Conservation (phyloP, 2,888 invertebrate genomes). For the Epinotia brunnichana region DNA sequence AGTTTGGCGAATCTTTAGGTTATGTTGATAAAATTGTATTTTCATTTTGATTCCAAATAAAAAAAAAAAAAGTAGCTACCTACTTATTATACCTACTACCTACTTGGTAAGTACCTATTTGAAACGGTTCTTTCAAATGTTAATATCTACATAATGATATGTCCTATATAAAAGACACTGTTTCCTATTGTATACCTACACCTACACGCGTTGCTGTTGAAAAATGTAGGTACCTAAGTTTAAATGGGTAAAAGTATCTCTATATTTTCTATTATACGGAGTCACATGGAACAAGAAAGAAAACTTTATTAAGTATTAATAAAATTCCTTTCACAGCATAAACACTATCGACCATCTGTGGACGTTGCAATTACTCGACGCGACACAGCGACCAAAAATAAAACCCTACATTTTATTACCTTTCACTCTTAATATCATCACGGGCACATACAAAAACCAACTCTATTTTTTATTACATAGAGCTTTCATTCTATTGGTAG, state of each 20-base stretch:
- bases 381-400: conserved; percentile 55
- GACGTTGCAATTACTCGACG: conserved; percentile 29
- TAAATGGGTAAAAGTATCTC: no score
- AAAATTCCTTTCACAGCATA: background rate
- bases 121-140: no score
- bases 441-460: conserved; percentile 48
- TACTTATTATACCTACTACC: no score
- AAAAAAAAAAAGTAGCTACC: no score
- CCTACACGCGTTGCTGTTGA: background rate
- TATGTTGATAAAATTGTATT: no score
- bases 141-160: background rate
- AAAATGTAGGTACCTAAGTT: no score
- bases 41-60: no score
- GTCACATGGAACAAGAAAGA: background rate
- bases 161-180: background rate
- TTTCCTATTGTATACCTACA: background rate
- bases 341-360: conserved; percentile 32
- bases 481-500: conserved; percentile 51
- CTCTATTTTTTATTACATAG: conserved; percentile 44
- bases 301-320: conserved; percentile 17
- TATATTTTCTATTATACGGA: background rate
- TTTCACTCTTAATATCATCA: conserved; percentile 64
- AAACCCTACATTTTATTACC: conserved; percentile 65
- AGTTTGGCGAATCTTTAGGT: no score
- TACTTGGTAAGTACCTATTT: no score